Evolutionary conservation across 2,888 invertebrate species (phyloP), one percentile per base, ranked within the genome.

Genomic region (Synanthedon myopaeformis): DNA sequence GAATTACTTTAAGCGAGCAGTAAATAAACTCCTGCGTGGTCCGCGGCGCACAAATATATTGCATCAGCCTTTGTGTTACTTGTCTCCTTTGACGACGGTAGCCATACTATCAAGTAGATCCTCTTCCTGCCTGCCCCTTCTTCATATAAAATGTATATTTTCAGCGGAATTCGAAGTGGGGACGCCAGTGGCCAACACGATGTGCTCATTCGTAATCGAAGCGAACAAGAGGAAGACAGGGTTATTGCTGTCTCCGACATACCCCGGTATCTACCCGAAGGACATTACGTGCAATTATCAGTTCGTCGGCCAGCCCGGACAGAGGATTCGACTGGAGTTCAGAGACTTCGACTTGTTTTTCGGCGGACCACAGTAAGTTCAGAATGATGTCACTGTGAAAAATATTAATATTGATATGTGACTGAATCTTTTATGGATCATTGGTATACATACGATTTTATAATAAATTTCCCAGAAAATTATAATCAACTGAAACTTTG

Each of bases 241-340:
- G 54, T 91, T 92, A 72, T 93, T 99, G 70, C 89, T 97, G 72
- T 97, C 99, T 56, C 98, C 99, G 59, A 99, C 99, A 59, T 99
- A 99, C 90, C 99, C 99, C 58, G 99, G 99, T 65, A 94, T 97
- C 70, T 99, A 99, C 89, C 99, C 99, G 64, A 98, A 98, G 89
- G 95, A 97, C 85, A 91, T 98, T 73, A 91, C 90, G 68, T 99
- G 98, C 90, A 92, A 93, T 85, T 97, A 97, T 87, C 93, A 95
- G 84, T 96, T 99, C 88, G 91, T 94, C 70, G 99, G 99, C 53
- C 91, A 92, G 74, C 90, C 92, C 52, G 94, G 95, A 54, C 97
- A 99, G 87, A 89, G 99, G 74, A 95, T 99, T 67, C 93, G 97
- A 61, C 90, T 99, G 67, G 97, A 96, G 86, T 98, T 99, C 89